These are phyloP conservation scores for Hypercompe scribonia DNA, from an alignment of 2,888 invertebrate species.

Conservation along the genomic window DNA sequence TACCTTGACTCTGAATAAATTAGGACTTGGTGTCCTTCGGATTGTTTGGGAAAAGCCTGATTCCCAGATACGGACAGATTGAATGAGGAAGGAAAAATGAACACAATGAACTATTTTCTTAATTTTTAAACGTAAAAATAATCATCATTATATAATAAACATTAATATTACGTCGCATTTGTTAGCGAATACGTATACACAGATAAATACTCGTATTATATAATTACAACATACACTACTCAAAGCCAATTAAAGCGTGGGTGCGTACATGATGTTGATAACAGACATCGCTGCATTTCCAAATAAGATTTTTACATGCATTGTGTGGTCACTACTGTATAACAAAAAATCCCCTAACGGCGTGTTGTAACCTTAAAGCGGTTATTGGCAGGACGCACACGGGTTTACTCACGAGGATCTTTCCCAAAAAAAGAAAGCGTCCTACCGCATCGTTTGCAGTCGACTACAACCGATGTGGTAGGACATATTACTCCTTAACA, in stretches of 20 bases:
- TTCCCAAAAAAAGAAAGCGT: background rate
- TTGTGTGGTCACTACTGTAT: background rate
- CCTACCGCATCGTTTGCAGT: too few species aligned
- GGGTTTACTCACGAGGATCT: background rate
- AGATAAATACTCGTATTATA: background rate
- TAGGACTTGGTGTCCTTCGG: too few species aligned
- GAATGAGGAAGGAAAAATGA: too few species aligned
- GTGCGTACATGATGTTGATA: background rate
- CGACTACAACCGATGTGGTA: background rate
- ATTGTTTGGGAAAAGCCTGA: too few species aligned
- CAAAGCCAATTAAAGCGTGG: background rate
- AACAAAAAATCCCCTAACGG: background rate
- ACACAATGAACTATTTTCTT: background rate
- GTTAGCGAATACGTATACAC: background rate
- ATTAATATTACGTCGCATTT: background rate
- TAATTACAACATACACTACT: background rate
- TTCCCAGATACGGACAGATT: too few species aligned
- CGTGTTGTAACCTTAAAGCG: too few species aligned
- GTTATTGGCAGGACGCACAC: background rate
- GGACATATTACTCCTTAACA: background rate
- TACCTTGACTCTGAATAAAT: too few species aligned
- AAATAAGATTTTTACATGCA: background rate
- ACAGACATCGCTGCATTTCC: background rate
- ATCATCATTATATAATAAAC: too few species aligned
- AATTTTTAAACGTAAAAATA: background rate